Conservation (phyloP, 1,140 invertebrate genomes). For the Sminthurinus signatus region DNA sequence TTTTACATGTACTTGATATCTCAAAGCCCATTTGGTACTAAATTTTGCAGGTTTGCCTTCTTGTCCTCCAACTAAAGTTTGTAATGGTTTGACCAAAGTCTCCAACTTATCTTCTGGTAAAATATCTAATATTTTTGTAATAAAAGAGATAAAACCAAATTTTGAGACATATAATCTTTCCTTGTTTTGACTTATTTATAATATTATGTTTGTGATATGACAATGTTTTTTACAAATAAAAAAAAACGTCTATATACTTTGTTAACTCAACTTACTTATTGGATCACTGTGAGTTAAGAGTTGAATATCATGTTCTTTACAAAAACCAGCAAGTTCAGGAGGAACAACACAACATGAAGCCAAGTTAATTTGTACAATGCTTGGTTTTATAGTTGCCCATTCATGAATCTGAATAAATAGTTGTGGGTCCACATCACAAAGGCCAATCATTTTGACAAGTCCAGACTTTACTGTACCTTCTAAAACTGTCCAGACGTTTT, state of each 20-base stretch:
- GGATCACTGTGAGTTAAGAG: conserved; percentile 93
- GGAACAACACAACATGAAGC: conserved; percentile 94
- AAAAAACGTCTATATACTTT: too few relatives aligned
- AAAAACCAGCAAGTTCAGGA: conserved; percentile 77
- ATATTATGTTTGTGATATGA: not conserved
- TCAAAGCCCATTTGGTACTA: conserved; percentile 61
- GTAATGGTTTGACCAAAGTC: conserved; percentile 10
- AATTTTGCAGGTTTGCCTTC: conserved; percentile 23
- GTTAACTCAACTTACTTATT: conserved; percentile 64
- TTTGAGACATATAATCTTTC: conserved; percentile 15
- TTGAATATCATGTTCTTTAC: conserved; percentile 83
- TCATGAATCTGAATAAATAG: conserved; percentile 69
- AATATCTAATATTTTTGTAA: conserved; percentile 52
- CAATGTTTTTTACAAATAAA: too few relatives aligned
- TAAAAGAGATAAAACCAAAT: too few relatives aligned
- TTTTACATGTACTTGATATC: conserved; percentile 81
- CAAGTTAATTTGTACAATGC: conserved; percentile 91
- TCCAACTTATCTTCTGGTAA: conserved; percentile 47
- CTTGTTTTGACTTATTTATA: not conserved
- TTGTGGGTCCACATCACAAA: conserved; percentile 79
- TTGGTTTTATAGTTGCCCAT: conserved; percentile 73
- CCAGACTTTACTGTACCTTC: conserved; percentile 61
- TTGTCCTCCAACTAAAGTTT: conserved; percentile 1
- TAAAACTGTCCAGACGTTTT: conserved; percentile 64
- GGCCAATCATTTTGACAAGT: conserved; percentile 67